These are phyloP conservation scores for Nerophis ophidion DNA, from an alignment of 2,113 vertebrate genomes.

Conservation along the genomic window DNA sequence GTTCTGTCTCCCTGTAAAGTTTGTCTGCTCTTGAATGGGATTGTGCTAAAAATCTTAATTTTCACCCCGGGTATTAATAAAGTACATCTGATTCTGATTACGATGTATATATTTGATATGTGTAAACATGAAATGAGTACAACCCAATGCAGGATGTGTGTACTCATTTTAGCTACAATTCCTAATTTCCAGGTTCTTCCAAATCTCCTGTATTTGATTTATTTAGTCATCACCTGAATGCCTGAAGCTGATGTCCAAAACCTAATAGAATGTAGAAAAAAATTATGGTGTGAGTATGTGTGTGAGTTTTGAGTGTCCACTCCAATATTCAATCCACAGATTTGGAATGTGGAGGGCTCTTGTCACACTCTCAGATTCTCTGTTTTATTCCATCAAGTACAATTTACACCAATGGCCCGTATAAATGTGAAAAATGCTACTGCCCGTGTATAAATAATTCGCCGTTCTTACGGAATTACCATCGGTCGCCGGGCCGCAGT, in stretches of 20 bases:
- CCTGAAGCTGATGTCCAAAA: conserved; percentile 21
- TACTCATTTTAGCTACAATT: no score
- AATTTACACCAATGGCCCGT: conserved; percentile 57
- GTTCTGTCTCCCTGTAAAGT: no score
- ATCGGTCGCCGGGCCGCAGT: conserved; percentile 59
- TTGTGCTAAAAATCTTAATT: no score
- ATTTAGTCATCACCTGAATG: conserved; percentile 10
- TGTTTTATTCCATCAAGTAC: conserved; percentile 61
- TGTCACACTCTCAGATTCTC: conserved; percentile 43
- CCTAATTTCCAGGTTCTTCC: not conserved
- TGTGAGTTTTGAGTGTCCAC: conserved; percentile 34
- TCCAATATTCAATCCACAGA: conserved; percentile 44
- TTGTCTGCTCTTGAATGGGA: no score
- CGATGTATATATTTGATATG: no score
- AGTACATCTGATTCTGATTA: no score
- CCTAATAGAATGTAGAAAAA: conserved; percentile 17
- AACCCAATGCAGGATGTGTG: no score
- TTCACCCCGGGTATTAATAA: no score
- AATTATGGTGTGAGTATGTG: conserved; percentile 30
- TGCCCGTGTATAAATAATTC: conserved; percentile 70
- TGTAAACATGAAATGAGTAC: no score
- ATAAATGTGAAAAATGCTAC: conserved; percentile 65
- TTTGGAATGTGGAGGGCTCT: conserved; percentile 46
- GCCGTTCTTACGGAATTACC: conserved; percentile 66
- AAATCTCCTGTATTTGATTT: conserved; percentile 6